Percentiles rank a stretch among this genome's conserved stretches.
Evolutionary conservation across 2,113 vertebrate species (phyloP).

Genomic region (Tretioscincus oriximinensis): DNA sequence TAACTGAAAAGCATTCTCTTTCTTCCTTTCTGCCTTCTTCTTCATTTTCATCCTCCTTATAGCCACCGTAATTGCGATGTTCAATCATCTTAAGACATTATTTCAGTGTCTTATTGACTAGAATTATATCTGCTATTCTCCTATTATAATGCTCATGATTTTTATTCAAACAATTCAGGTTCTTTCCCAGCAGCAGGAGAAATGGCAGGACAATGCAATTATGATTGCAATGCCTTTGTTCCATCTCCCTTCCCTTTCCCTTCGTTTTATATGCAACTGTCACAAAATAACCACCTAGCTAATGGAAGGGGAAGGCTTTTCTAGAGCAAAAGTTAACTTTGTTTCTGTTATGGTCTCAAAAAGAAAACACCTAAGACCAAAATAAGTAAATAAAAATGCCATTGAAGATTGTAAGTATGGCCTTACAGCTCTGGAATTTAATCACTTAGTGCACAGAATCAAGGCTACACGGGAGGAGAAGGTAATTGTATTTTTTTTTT

Average conservation of each 20-base stretch:
- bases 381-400: background rate
- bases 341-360: conserved; percentile 16
- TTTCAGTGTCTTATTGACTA: conserved; percentile 53
- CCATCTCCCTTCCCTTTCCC: conserved; percentile 1
- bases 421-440: background rate
- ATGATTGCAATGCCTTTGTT: conserved; percentile 45
- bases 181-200: conserved; percentile 32
- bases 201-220: conserved; percentile 50
- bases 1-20: background rate
- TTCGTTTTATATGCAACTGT: conserved; percentile 15
- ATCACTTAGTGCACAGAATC: background rate
- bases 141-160: conserved; percentile 47
- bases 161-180: conserved; percentile 45
- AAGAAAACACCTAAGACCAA: background rate
- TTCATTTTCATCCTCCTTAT: conserved; percentile 18
- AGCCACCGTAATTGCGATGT: conserved; percentile 47
- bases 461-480: background rate
- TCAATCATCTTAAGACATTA: conserved; percentile 52
- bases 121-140: conserved; percentile 41
- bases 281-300: conserved; percentile 22
- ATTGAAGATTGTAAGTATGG: background rate
- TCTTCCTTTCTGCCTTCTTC: background rate
- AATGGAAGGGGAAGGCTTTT: background rate
- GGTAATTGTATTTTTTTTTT: background rate
- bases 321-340: background rate